Conservation (phyloP, 2,888 invertebrate genomes). For the Drosophila quinaria region DNA sequence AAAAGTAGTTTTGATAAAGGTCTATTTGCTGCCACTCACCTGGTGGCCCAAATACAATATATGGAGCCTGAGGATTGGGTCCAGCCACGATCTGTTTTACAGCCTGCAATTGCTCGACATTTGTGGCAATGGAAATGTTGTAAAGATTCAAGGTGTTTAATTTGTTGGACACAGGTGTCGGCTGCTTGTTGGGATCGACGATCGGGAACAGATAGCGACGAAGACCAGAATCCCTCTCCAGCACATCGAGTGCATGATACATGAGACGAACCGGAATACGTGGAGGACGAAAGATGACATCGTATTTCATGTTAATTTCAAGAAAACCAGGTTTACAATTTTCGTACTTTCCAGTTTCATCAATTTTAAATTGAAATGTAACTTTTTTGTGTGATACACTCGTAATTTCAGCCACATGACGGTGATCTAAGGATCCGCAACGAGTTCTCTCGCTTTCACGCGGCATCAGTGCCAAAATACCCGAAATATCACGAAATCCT, state of each 20-base stretch:
- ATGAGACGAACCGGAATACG: constrained; percentile 43
- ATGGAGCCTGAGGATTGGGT: constrained; percentile 89
- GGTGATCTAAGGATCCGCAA: not conserved
- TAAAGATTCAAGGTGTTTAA: constrained; percentile 34
- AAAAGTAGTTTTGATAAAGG: no score
- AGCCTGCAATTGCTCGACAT: constrained; percentile 89
- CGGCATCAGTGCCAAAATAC: not conserved
- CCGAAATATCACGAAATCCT: no score
- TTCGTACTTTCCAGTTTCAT: not conserved
- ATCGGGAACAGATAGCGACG: constrained; percentile 39
- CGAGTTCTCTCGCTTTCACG: not conserved
- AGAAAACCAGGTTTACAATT: not conserved
- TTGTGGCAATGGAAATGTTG: constrained; percentile 85
- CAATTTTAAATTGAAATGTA: not conserved
- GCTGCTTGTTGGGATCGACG: constrained; percentile 32
- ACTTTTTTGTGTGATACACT: not conserved
- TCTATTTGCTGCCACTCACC: constrained; percentile 86
- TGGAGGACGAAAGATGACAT: constrained; percentile 66
- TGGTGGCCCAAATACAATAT: constrained; percentile 95
- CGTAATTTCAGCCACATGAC: not conserved
- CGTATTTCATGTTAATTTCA: constrained; percentile 2
- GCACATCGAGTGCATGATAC: not conserved
- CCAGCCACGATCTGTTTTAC: constrained; percentile 89
- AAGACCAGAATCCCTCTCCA: not conserved
- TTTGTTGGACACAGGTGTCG: not conserved